Evolutionary conservation across 2,888 invertebrate species (phyloP).

Genomic region (Zygothrica quintamaculata): DNA sequence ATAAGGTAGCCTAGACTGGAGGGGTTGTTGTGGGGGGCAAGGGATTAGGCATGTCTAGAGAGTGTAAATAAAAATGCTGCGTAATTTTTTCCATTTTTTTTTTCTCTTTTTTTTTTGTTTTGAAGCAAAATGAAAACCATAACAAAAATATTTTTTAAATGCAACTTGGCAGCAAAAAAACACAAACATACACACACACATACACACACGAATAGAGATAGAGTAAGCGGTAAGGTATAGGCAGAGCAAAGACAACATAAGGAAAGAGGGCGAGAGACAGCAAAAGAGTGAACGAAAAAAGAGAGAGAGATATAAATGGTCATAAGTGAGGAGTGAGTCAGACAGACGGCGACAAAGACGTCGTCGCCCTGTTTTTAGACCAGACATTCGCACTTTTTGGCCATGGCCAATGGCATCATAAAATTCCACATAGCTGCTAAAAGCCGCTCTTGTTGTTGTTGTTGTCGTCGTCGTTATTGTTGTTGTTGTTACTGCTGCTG

Average conservation of each 20-base stretch:
- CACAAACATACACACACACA: no score
- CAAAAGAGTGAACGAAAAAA: neutral
- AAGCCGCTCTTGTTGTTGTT: conserved; percentile 28
- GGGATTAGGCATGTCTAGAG: neutral
- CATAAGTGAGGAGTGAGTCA: conserved; percentile 49
- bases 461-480: conserved; percentile 37
- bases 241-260: neutral
- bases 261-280: conserved; percentile 1
- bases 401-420: conserved; percentile 80
- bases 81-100: conserved; percentile 43
- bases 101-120: conserved; percentile 16
- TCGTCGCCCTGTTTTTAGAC: conserved; percentile 47
- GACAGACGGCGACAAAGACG: conserved; percentile 69
- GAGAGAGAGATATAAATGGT: conserved; percentile 5
- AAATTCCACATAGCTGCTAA: conserved; percentile 54
- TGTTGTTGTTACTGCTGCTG: conserved; percentile 34
- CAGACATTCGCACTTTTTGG: conserved; percentile 69
- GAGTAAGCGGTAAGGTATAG: neutral
- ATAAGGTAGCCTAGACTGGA: no score
- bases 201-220: no score
- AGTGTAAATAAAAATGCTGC: conserved; percentile 54
- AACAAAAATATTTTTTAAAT: conserved; percentile 71
- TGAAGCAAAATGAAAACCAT: conserved; percentile 43
- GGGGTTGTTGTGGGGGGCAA: neutral
- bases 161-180: conserved; percentile 37